Percentiles rank a stretch among this genome's conserved stretches.
phyloP scores from a whole-genome alignment of 1,140 invertebrate genomes.

The Pissodes strobi region DNA sequence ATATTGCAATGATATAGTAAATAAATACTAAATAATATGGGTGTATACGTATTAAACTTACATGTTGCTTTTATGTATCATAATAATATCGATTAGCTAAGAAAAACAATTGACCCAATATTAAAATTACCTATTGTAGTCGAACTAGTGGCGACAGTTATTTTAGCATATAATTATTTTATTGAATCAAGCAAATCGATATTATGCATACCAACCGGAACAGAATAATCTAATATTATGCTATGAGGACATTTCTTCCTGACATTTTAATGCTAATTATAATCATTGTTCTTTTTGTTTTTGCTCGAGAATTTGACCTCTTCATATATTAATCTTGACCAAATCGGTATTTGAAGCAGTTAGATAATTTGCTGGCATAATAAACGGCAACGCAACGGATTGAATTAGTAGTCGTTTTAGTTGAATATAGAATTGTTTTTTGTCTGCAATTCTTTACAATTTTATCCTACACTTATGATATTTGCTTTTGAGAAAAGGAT shows the following conservation, averaged over 20 bases:
- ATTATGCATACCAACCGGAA: background rate
- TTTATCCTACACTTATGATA: too few species aligned
- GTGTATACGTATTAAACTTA: too few species aligned
- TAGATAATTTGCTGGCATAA: slow-evolving; percentile 2
- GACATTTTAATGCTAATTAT: slow-evolving; percentile 29
- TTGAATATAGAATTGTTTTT: too few species aligned
- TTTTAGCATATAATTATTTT: background rate
- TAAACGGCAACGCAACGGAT: too few species aligned
- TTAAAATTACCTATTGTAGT: slow-evolving; percentile 15
- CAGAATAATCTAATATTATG: slow-evolving; percentile 4
- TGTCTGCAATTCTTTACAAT: too few species aligned
- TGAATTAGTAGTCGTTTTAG: too few species aligned
- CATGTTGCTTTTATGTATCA: too few species aligned
- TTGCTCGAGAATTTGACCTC: slow-evolving; percentile 20
- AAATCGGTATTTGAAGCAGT: slow-evolving; percentile 9
- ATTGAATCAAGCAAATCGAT: background rate
- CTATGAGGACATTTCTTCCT: slow-evolving; percentile 3
- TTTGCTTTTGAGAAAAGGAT: too few species aligned
- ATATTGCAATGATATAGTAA: too few species aligned
- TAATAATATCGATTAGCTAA: background rate
- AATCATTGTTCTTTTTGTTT: slow-evolving; percentile 26
- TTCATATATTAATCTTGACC: background rate
- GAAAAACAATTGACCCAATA: background rate
- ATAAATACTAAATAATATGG: too few species aligned
- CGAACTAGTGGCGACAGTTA: background rate